Evolutionary conservation across 2,888 invertebrate genomes (phyloP), one percentile per base, ranked within the genome.

Genomic region (Uloborus plumipes): DNA sequence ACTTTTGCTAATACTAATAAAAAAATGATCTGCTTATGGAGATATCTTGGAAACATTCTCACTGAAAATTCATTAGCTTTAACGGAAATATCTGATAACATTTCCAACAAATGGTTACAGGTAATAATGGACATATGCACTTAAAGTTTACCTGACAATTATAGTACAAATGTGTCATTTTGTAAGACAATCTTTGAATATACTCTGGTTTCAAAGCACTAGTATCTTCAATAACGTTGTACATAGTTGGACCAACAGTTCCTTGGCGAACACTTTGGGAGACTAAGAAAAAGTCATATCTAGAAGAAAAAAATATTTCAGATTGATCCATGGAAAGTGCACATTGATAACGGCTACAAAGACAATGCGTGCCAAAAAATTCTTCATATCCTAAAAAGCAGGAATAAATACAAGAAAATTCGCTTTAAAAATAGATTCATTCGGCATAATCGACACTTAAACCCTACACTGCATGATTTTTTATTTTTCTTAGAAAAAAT

Each of bases 161-260:
- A 90, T 95, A 98, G 89, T 98, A 98, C 87, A 98, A 88, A 88
- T 97, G 95, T 85, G 96, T 96, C 88, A 97, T 90, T 87, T 97
- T 97, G 89, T 95, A 98, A 0, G 95, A 93, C 9, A 98, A 87
- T 80, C 93, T 90, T 89, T 98, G 98, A 78, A 96, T 90, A 83
- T 94, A 93, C 87, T 97, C 97, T 0, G 95, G 93, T 16, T 92
- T 92, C 89, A 94, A 91, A 0, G 84, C 86, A 15, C 87, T 86
- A 26, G 84, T 87, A 88, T 97, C 95, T 85, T 93, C 89, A 0
- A 96, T 89, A 0, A 98, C 95, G 2, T 97, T 91, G 88, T 95
- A 98, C 89, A 97, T 97, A 0, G 95, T 94, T 0, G 98, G 98
- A 0, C 94, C 93, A 0, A 97, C 97, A 0, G 97, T 97, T 0